Percentiles rank a stretch among this genome's conserved stretches.
Evolutionary conservation across 2,888 invertebrate species (phyloP).

Genomic region (Tanytarsus gracilentus): DNA sequence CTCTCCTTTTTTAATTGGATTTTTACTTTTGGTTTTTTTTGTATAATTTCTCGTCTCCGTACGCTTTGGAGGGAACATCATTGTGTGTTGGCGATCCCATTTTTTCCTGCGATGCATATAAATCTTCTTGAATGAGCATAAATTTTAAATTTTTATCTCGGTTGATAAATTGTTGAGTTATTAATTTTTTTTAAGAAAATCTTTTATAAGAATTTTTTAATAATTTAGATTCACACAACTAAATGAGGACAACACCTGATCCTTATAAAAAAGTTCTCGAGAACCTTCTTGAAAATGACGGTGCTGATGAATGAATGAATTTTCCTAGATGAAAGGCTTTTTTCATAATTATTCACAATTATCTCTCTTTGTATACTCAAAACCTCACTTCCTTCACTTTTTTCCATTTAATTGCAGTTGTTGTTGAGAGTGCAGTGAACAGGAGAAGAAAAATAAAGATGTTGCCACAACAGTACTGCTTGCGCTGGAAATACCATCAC

Average conservation of each 20-base stretch:
- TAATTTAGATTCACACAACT: too few relatives aligned
- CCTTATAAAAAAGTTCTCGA: too few relatives aligned
- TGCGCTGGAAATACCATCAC: conserved; percentile 89
- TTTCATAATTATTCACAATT: conserved; percentile 25
- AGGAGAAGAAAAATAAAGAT: conserved; percentile 40
- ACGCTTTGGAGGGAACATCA: too few relatives aligned
- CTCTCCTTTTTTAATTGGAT: conserved; percentile 24
- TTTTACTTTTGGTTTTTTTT: conserved; percentile 23
- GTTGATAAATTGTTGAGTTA: not conserved
- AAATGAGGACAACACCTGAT: conserved; percentile 12
- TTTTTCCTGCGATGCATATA: too few relatives aligned
- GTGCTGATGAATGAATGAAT: not conserved
- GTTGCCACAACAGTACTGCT: conserved; percentile 83
- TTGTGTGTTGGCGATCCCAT: too few relatives aligned
- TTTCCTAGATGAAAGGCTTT: not conserved
- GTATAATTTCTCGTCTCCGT: not conserved
- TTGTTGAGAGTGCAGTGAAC: not conserved
- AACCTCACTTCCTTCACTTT: not conserved
- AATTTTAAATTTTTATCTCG: too few relatives aligned
- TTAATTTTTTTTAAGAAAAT: not conserved
- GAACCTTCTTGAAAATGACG: not conserved
- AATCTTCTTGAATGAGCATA: too few relatives aligned
- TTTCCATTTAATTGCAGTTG: conserved; percentile 11
- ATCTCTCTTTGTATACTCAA: not conserved
- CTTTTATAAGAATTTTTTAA: not conserved